These are phyloP conservation scores for Drosophila punjabiensis DNA, from an alignment of 1,140 invertebrate species.

Conservation along the genomic window DNA sequence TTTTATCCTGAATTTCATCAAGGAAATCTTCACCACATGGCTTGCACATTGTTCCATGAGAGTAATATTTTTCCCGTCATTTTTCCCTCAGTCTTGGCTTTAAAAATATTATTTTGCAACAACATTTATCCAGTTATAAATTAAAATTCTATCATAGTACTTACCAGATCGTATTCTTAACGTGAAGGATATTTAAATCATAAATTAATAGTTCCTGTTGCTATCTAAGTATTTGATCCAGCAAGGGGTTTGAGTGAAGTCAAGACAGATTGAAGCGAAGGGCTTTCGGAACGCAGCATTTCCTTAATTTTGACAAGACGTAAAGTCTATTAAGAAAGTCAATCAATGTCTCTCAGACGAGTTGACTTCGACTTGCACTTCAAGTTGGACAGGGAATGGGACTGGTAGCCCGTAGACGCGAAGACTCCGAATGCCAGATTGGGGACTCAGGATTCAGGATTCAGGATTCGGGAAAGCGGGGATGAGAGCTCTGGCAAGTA, in stretches of 20 bases:
- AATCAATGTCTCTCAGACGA: slow-evolving; percentile 82
- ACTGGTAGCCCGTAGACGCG: slow-evolving; percentile 24
- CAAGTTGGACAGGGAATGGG: slow-evolving; percentile 38
- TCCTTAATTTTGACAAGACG: slow-evolving; percentile 83
- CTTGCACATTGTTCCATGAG: too few species aligned
- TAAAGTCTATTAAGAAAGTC: slow-evolving; percentile 85
- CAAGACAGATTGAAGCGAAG: slow-evolving; percentile 2
- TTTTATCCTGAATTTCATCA: too few species aligned
- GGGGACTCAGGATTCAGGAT: slow-evolving; percentile 6
- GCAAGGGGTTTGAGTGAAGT: not conserved
- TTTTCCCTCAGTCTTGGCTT: too few species aligned
- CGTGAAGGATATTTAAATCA: not conserved
- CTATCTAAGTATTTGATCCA: slow-evolving; percentile 12
- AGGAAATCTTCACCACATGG: too few species aligned
- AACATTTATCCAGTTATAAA: too few species aligned
- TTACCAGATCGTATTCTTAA: not conserved
- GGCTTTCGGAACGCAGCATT: slow-evolving; percentile 51
- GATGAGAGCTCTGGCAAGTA: slow-evolving; percentile 57
- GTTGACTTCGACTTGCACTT: slow-evolving; percentile 70
- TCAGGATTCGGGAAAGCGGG: slow-evolving; percentile 13
- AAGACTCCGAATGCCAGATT: slow-evolving; percentile 34
- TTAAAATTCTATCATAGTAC: not conserved
- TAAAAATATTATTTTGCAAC: too few species aligned
- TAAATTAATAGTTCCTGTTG: not conserved
- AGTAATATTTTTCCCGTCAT: too few species aligned